A percentile compares a stretch with the other conserved stretches of the same genome.
phyloP scores from a whole-genome alignment of 2,113 vertebrate genomes.

The Etheostoma spectabile region DNA sequence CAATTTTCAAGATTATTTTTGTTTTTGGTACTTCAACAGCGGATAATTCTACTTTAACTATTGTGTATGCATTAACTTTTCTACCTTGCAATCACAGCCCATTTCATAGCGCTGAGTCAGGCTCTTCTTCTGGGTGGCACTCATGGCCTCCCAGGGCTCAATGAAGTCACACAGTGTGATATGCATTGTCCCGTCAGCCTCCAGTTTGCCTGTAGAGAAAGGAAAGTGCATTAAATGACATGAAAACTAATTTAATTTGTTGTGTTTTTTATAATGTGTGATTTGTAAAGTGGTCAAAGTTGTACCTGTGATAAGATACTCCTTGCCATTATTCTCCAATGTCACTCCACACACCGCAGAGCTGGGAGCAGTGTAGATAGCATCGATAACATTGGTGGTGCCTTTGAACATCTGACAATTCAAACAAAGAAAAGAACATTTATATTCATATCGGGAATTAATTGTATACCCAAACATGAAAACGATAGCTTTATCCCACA shows the following conservation, averaged over 20 bases:
- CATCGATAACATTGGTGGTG: no score
- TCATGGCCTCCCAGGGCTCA: conserved; percentile 91
- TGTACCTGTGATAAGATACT: conserved; percentile 94
- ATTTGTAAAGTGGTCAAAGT: not conserved
- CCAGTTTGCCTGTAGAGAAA: conserved; percentile 86
- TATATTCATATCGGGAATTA: not conserved
- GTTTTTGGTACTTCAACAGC: not conserved
- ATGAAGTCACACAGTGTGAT: conserved; percentile 94
- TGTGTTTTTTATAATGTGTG: not conserved
- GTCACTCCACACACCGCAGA: conserved; percentile 92
- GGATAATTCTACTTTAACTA: no score
- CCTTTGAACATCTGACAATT: conserved; percentile 93
- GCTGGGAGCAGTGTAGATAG: conserved; percentile 91
- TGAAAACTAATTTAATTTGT: not conserved
- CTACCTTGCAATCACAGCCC: conserved; percentile 96
- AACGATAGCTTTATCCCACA: not conserved
- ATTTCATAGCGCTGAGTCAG: conserved; percentile 92
- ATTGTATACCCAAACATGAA: not conserved
- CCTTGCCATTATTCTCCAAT: conserved; percentile 88
- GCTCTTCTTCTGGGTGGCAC: conserved; percentile 91
- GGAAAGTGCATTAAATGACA: not conserved
- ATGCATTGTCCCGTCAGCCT: conserved; percentile 89
- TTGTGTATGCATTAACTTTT: not conserved
- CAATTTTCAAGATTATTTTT: not conserved
- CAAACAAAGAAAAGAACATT: conserved; percentile 27